Evolutionary conservation across 1,140 invertebrate species (phyloP).

Genomic region (Drosophila santomea): DNA sequence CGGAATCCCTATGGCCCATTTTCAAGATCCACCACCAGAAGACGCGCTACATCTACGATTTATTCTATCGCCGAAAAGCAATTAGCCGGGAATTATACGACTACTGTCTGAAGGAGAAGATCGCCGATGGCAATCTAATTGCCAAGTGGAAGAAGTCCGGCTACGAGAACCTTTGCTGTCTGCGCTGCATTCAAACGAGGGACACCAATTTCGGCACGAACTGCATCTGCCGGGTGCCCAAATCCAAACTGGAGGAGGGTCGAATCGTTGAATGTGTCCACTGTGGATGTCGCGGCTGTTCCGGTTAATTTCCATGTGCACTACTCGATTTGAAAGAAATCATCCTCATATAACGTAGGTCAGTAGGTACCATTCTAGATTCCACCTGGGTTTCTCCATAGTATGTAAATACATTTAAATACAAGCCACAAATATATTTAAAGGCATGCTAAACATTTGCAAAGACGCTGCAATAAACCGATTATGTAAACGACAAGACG

Average conservation of each 20-base stretch:
- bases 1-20: slow-evolving; percentile 99
- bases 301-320: slow-evolving; percentile 87
- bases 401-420: slow-evolving; percentile 40
- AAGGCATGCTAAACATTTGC: neutral
- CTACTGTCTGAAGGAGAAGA: slow-evolving; percentile 98
- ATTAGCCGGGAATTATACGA: slow-evolving; percentile 99
- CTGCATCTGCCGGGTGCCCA: slow-evolving; percentile 99
- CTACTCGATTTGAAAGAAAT: too few species aligned
- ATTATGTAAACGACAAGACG: slow-evolving; percentile 6
- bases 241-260: slow-evolving; percentile 98
- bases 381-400: slow-evolving; percentile 7
- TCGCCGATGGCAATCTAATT: slow-evolving; percentile 98
- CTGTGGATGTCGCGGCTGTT: slow-evolving; percentile 98
- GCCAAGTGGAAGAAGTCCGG: slow-evolving; percentile 99
- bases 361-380: slow-evolving; percentile 16
- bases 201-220: slow-evolving; percentile 99
- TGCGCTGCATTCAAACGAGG: slow-evolving; percentile 99
- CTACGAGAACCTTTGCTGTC: slow-evolving; percentile 99
- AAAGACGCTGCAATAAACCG: slow-evolving; percentile 9
- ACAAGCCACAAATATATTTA: slow-evolving; percentile 4
- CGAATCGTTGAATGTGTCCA: slow-evolving; percentile 98
- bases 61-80: slow-evolving; percentile 98
- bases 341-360: slow-evolving; percentile 1
- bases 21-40: slow-evolving; percentile 99
- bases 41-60: slow-evolving; percentile 98